These are phyloP conservation scores for Drosophila basisetae DNA, from an alignment of 2,888 invertebrate species.

Conservation along the genomic window DNA sequence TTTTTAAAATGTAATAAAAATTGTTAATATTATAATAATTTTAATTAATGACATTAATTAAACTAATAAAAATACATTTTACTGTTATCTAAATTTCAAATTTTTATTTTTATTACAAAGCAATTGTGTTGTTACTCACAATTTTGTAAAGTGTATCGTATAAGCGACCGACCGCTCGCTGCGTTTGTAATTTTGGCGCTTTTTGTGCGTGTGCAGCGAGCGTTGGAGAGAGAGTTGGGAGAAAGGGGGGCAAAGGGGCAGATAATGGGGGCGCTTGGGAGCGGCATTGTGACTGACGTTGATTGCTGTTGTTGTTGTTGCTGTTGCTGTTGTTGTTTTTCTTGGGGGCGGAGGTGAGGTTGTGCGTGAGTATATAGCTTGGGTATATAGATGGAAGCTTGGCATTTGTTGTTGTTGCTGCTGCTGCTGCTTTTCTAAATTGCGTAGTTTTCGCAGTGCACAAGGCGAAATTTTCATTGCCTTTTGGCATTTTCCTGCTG, in stretches of 20 bases:
- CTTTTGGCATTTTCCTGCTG: constrained; percentile 39
- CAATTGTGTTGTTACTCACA: background rate
- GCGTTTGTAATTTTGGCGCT: constrained; percentile 81
- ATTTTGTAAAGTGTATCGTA: constrained; percentile 3
- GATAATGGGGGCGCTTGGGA: constrained; percentile 41
- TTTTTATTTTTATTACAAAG: background rate
- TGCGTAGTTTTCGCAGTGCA: constrained; percentile 65
- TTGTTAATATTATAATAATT: background rate
- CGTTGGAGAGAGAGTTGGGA: constrained; percentile 4
- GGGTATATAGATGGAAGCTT: constrained; percentile 44
- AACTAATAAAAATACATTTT: background rate
- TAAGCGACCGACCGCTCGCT: constrained; percentile 65
- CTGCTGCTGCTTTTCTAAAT: constrained; percentile 42
- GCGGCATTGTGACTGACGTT: constrained; percentile 71
- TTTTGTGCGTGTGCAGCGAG: constrained; percentile 75
- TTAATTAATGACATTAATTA: too few relatives aligned
- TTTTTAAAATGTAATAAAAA: background rate
- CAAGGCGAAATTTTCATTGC: constrained; percentile 55
- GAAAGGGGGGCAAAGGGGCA: background rate
- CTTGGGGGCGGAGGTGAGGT: background rate
- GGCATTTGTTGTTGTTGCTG: constrained; percentile 39
- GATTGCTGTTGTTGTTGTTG: constrained; percentile 50
- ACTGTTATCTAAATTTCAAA: fast-evolving
- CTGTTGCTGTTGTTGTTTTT: constrained; percentile 29
- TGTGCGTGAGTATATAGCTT: constrained; percentile 20